These are phyloP conservation scores for Euura lappo DNA, from an alignment of 1,140 invertebrate genomes.

Conservation along the genomic window DNA sequence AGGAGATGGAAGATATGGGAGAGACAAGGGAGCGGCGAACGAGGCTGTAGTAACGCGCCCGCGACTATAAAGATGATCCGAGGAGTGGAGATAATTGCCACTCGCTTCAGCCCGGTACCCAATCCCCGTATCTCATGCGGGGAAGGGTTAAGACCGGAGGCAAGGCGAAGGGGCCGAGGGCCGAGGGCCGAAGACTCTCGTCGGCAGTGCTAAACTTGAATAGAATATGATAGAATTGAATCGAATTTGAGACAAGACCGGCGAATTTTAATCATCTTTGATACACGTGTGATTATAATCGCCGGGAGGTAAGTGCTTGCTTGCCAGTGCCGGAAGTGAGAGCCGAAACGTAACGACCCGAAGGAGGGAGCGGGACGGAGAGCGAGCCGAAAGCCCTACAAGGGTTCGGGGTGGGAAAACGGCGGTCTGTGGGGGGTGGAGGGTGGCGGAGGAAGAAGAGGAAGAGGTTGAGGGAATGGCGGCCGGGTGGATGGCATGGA, in stretches of 20 bases:
- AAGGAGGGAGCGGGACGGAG: slow-evolving; percentile 14
- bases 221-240: too few relatives aligned
- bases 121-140: too few relatives aligned
- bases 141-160: too few relatives aligned
- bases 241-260: too few relatives aligned
- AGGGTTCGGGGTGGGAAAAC: slow-evolving; percentile 19
- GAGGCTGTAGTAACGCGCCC: too few relatives aligned
- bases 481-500: slow-evolving; percentile 49
- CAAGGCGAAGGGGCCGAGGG: too few relatives aligned
- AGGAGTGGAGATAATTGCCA: slow-evolving; percentile 40
- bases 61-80: slow-evolving; percentile 42
- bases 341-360: slow-evolving; percentile 11
- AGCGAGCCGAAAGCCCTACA: slow-evolving; percentile 25
- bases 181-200: too few relatives aligned
- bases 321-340: slow-evolving; percentile 5
- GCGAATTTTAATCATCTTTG: too few relatives aligned
- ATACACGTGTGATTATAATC: too few relatives aligned
- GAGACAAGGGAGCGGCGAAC: slow-evolving; percentile 17
- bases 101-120: too few relatives aligned
- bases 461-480: slow-evolving; percentile 37
- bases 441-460: slow-evolving; percentile 33
- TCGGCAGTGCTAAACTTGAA: too few relatives aligned
- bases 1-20: neutral
- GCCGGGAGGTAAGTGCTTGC: neutral
- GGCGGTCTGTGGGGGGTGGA: slow-evolving; percentile 19